phyloP scores from a whole-genome alignment of 2,888 invertebrate genomes.

The Euzetes globulus region DNA sequence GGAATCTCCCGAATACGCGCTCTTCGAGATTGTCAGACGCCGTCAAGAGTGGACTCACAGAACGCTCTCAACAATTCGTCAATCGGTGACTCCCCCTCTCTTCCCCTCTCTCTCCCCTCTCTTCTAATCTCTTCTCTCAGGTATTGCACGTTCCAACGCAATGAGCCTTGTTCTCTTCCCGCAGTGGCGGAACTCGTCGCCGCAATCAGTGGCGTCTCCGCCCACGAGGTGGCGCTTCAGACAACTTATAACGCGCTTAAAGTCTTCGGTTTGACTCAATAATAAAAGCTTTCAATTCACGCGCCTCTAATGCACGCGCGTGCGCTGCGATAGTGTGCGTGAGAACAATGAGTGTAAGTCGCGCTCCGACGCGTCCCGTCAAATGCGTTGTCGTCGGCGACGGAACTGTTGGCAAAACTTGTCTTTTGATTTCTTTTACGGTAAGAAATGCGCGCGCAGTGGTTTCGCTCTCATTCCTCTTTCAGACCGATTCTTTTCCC shows the following conservation, averaged over 20 bases:
- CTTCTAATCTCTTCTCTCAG: conserved; percentile 19
- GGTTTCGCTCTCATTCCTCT: no score
- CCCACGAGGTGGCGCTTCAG: conserved; percentile 80
- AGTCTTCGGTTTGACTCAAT: conserved; percentile 58
- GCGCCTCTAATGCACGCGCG: no score
- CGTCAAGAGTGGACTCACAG: conserved; percentile 77
- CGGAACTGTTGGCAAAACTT: conserved; percentile 57
- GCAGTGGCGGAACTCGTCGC: conserved; percentile 88
- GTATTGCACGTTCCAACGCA: conserved; percentile 90
- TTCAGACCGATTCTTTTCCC: no score
- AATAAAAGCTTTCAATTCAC: no score
- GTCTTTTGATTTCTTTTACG: conserved; percentile 57
- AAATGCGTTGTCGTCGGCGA: conserved; percentile 58
- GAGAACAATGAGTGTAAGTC: no score
- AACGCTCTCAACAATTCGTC: conserved; percentile 71
- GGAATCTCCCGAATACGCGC: conserved; percentile 90
- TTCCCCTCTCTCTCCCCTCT: no score
- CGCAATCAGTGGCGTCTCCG: conserved; percentile 75
- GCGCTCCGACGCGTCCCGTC: conserved; percentile 51
- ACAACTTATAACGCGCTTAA: conserved; percentile 87
- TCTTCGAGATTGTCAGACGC: conserved; percentile 81
- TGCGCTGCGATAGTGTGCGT: no score
- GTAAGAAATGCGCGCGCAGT: no score
- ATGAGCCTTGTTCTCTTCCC: conserved; percentile 89
- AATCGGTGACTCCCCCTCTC: conserved; percentile 52